Conservation (phyloP, 2,888 invertebrate species). For the Melanostoma mellinum region DNA sequence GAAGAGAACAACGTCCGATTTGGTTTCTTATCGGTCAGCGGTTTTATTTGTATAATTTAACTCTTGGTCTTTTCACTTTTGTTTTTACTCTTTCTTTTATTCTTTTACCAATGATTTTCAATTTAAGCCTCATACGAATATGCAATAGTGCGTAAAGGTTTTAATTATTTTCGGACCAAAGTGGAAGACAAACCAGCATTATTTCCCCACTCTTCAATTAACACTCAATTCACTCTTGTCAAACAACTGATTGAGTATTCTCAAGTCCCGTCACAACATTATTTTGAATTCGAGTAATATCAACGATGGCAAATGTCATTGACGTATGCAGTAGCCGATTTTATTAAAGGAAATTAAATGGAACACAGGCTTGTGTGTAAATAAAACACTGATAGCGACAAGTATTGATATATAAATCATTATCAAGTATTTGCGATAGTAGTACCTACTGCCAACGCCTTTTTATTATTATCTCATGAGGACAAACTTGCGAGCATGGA, state of each 20-base stretch:
- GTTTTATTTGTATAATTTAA: too few relatives aligned
- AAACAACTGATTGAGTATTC: neutral
- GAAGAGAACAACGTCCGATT: too few relatives aligned
- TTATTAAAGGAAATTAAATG: neutral
- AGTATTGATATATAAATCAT: constrained; percentile 3
- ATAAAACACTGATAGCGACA: constrained; percentile 10
- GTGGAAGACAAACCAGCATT: neutral
- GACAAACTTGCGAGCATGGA: too few relatives aligned
- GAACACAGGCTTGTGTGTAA: constrained; percentile 19
- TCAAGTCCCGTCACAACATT: too few relatives aligned
- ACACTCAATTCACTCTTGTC: neutral
- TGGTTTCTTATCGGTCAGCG: too few relatives aligned
- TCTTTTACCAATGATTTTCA: too few relatives aligned
- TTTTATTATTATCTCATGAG: neutral
- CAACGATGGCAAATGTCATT: constrained; percentile 19
- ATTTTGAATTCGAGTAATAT: neutral
- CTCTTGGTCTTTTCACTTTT: too few relatives aligned
- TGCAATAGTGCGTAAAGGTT: too few relatives aligned
- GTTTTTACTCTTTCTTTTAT: too few relatives aligned
- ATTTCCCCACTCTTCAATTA: neutral
- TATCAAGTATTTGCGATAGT: neutral
- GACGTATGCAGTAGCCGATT: constrained; percentile 8
- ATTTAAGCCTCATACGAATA: too few relatives aligned
- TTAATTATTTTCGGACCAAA: neutral
- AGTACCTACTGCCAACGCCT: too few relatives aligned